Conservation (phyloP, 2,888 invertebrate species). For the Leucania comma region DNA sequence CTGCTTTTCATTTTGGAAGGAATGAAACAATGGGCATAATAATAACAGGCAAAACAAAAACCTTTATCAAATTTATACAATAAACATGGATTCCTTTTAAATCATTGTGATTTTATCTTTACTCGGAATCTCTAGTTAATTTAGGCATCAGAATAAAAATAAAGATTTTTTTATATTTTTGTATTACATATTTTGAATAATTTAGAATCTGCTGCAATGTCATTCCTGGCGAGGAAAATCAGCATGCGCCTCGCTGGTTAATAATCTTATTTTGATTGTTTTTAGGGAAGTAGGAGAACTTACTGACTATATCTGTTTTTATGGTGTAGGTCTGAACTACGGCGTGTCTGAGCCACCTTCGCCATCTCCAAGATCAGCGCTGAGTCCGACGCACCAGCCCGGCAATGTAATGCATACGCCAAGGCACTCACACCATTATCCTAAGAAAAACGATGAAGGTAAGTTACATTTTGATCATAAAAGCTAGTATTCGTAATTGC, state of each 20-base stretch:
- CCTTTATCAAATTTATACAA: constrained; percentile 22
- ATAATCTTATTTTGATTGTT: background rate
- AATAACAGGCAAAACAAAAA: constrained; percentile 31
- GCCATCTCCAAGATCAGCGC: constrained; percentile 87
- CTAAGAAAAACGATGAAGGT: constrained; percentile 93
- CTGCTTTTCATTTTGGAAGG: background rate
- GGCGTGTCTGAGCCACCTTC: constrained; percentile 89
- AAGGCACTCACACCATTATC: constrained; percentile 91
- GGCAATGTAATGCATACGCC: constrained; percentile 86
- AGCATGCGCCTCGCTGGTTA: background rate
- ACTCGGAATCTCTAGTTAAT: constrained; percentile 3
- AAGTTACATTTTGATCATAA: constrained; percentile 47
- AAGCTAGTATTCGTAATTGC: background rate
- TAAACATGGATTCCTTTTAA: constrained; percentile 6
- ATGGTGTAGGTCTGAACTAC: constrained; percentile 82
- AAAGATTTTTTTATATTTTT: too few relatives aligned
- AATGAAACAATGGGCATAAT: constrained; percentile 24
- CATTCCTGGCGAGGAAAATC: background rate
- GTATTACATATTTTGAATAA: background rate
- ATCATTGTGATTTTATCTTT: constrained; percentile 32
- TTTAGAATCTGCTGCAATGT: constrained; percentile 1
- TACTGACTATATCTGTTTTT: background rate
- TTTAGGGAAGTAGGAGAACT: background rate
- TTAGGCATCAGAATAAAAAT: background rate
- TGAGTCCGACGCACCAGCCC: constrained; percentile 88